Conservation (phyloP, 2,888 invertebrate genomes). For the Epinotia bilunana region DNA sequence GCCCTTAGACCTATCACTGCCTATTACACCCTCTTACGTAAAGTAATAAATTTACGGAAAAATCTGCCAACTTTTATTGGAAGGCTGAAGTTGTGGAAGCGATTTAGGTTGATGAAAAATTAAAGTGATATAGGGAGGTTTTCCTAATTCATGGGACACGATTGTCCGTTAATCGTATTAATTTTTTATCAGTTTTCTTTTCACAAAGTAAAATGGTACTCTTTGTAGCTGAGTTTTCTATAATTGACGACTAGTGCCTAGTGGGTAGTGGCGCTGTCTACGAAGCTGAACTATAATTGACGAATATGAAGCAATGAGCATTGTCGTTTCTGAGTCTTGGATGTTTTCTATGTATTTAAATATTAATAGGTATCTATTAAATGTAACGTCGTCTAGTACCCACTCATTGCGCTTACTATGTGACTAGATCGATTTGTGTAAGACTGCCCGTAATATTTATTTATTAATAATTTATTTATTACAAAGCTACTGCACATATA, state of each 20-base stretch:
- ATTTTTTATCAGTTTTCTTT: constrained; percentile 11
- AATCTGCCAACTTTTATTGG: constrained; percentile 36
- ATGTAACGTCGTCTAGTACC: too few species aligned
- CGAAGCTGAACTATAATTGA: too few species aligned
- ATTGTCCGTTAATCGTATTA: constrained; percentile 21
- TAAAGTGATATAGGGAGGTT: constrained; percentile 23
- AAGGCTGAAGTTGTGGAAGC: constrained; percentile 28
- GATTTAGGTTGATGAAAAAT: constrained; percentile 30
- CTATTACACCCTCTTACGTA: constrained; percentile 40
- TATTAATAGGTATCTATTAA: too few species aligned
- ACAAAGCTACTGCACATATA: too few species aligned
- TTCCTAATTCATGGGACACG: neutral
- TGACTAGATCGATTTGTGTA: too few species aligned
- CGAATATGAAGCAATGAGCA: too few species aligned
- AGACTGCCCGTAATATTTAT: too few species aligned
- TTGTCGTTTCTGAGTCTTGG: too few species aligned
- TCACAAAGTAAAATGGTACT: neutral
- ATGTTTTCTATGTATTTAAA: too few species aligned
- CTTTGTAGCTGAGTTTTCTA: neutral
- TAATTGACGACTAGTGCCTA: neutral
- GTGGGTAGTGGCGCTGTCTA: too few species aligned
- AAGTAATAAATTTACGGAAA: constrained; percentile 41
- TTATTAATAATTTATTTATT: too few species aligned
- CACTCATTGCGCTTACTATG: too few species aligned
- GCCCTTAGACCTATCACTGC: constrained; percentile 42